These are phyloP conservation scores for Pipra filicauda DNA, from an alignment of 2,113 vertebrate species.

Conservation along the genomic window DNA sequence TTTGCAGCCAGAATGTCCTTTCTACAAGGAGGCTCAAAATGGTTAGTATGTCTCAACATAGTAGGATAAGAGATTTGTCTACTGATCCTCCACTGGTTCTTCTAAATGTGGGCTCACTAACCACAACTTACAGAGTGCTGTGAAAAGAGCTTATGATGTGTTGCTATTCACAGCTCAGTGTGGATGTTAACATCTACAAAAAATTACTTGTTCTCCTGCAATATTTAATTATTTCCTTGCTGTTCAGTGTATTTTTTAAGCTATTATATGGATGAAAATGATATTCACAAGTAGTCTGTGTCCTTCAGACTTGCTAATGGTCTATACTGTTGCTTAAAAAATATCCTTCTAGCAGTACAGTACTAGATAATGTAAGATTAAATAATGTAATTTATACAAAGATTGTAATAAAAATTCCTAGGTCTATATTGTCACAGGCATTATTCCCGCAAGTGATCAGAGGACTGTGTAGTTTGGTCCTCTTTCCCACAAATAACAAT, in stretches of 20 bases:
- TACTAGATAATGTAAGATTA: background rate
- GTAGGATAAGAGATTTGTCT: background rate
- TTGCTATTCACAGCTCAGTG: background rate
- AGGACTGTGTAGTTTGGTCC: background rate
- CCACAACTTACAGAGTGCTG: background rate
- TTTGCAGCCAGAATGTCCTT: background rate
- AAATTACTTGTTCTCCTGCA: background rate
- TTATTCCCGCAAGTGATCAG: background rate
- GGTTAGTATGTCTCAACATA: background rate
- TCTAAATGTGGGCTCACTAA: background rate
- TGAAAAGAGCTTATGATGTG: accelerated
- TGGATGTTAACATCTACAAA: background rate
- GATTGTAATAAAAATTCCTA: background rate
- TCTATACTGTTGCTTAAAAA: background rate
- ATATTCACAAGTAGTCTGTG: background rate
- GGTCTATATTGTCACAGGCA: accelerated
- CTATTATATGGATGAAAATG: background rate
- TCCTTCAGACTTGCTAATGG: background rate
- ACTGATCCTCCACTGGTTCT: background rate
- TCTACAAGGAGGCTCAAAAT: background rate
- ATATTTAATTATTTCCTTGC: background rate
- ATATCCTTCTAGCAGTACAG: background rate
- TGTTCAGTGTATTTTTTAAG: background rate
- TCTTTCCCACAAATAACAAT: background rate
- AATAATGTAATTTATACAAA: background rate